Conservation (phyloP, 2,797 vertebrate species). For the Galaxias olidus region DNA sequence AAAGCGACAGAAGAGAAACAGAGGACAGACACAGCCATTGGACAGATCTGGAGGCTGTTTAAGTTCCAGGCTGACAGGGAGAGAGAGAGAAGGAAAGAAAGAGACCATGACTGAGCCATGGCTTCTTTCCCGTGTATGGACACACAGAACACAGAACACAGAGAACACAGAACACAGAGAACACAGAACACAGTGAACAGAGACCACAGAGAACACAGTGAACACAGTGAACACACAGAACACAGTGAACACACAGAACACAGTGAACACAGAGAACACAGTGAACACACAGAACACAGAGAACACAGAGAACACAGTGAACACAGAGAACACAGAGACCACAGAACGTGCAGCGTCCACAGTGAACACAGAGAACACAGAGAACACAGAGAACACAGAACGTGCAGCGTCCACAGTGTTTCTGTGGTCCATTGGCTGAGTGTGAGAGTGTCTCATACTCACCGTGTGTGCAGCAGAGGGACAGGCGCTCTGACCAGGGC, state of each 20-base stretch:
- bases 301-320: too few species aligned
- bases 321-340: too few species aligned
- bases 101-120: conserved; percentile 11
- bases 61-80: too few species aligned
- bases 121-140: conserved; percentile 9
- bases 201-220: conserved; percentile 20
- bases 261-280: too few species aligned
- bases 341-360: too few species aligned
- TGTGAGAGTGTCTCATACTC: conserved; percentile 14
- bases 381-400: too few species aligned
- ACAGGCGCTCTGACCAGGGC: conserved; percentile 6
- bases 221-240: too few species aligned
- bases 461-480: conserved; percentile 31
- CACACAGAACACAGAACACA: conserved; percentile 15
- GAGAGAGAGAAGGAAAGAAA: background rate
- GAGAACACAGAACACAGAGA: conserved; percentile 13
- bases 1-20: conserved; percentile 26
- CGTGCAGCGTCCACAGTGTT: too few species aligned
- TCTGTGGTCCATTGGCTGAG: background rate
- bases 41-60: too few species aligned
- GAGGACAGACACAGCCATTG: conserved; percentile 40
- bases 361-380: too few species aligned
- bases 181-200: conserved; percentile 15
- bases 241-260: too few species aligned
- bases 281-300: too few species aligned